A percentile compares a stretch with the other conserved stretches of the same genome.
Conservation (phyloP, 2,113 vertebrate genomes). For the Alectura lathami region DNA sequence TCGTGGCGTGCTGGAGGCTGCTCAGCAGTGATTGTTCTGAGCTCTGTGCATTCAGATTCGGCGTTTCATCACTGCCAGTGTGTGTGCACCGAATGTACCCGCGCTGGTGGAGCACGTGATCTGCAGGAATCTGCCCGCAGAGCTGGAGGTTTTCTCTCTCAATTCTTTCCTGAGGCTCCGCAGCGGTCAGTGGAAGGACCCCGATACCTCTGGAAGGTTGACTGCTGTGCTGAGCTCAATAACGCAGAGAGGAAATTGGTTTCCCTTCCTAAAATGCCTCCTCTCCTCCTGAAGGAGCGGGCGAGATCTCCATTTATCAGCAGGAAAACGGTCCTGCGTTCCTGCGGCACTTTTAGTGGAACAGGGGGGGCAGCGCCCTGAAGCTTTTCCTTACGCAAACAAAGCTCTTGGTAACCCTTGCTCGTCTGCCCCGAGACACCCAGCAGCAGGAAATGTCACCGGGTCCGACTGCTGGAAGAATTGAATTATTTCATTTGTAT, state of each 20-base stretch:
- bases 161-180: background rate
- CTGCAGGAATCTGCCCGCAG: background rate
- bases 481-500: background rate
- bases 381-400: conserved; percentile 14
- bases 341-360: background rate
- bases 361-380: background rate
- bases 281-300: conserved; percentile 1
- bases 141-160: background rate
- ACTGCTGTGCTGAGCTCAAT: background rate
- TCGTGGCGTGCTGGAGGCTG: background rate
- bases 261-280: background rate
- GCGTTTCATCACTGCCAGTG: background rate
- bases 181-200: background rate
- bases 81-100: background rate
- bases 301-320: conserved; percentile 34
- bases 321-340: conserved; percentile 1
- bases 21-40: background rate
- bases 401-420: background rate
- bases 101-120: background rate
- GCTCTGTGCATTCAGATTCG: background rate
- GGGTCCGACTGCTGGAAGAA: background rate
- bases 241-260: background rate
- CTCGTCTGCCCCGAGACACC: background rate
- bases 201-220: conserved; percentile 2
- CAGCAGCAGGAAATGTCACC: conserved; percentile 8